These are phyloP conservation scores for Oryctolagus cuniculus DNA, from an alignment of 2,113 vertebrate species.

Conservation along the genomic window mOryCun1.1 NC_091442.1:9923001-9923500, in stretches of 20 bases:
- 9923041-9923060: not conserved
- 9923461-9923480: not conserved
- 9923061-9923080: not conserved
- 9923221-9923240: not conserved
- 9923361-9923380: not conserved
- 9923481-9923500: not conserved
- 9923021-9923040: not conserved
- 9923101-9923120: rapidly evolving
- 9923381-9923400: not conserved
- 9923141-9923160: not conserved
- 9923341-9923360: not conserved
- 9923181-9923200: not conserved
- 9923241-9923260: not conserved
- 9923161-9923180: not conserved
- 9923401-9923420: not conserved
- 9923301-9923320: not conserved
- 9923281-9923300: not conserved
- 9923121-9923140: not conserved
- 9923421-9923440: not conserved
- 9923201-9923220: not conserved
- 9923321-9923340: not conserved
- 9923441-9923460: not conserved
- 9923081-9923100: not conserved
- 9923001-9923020: not conserved
- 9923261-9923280: not conserved